Conservation (phyloP, 2,888 invertebrate species). For the Aleiodes leptofemur region DNA sequence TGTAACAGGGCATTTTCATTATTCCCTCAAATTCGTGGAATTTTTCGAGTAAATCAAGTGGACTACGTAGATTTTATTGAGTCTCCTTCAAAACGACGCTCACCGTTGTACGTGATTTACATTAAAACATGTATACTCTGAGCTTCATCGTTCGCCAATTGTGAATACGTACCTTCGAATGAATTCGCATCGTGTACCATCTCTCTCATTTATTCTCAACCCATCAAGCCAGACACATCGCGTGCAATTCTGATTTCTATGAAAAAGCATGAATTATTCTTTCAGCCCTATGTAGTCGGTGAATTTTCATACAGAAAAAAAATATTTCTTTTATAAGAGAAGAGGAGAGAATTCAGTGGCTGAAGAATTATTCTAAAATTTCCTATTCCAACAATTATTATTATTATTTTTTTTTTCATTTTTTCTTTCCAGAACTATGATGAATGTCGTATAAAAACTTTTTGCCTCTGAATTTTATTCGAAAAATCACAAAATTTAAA, state of each 20-base stretch:
- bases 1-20: background rate
- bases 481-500: too few relatives aligned
- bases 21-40: background rate
- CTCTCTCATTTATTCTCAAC: conserved; percentile 45
- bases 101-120: conserved; percentile 45
- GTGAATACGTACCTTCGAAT: conserved; percentile 28
- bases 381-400: too few relatives aligned
- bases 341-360: too few relatives aligned
- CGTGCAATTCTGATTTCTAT: conserved; percentile 14
- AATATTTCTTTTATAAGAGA: background rate
- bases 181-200: conserved; percentile 44
- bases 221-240: conserved; percentile 11
- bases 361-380: too few relatives aligned
- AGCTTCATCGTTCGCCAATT: conserved; percentile 29
- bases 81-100: conserved; percentile 24
- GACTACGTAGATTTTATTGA: conserved; percentile 19
- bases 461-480: too few relatives aligned
- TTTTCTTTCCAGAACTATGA: too few relatives aligned
- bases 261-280: conserved; percentile 13
- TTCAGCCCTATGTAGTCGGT: background rate
- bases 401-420: too few relatives aligned
- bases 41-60: conserved; percentile 20
- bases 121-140: conserved; percentile 46
- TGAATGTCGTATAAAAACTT: too few relatives aligned
- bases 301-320: conserved; percentile 6